Base-by-base conservation (phyloP, 2,797 vertebrate species). In the Sarcophilus harrisii region DNA sequence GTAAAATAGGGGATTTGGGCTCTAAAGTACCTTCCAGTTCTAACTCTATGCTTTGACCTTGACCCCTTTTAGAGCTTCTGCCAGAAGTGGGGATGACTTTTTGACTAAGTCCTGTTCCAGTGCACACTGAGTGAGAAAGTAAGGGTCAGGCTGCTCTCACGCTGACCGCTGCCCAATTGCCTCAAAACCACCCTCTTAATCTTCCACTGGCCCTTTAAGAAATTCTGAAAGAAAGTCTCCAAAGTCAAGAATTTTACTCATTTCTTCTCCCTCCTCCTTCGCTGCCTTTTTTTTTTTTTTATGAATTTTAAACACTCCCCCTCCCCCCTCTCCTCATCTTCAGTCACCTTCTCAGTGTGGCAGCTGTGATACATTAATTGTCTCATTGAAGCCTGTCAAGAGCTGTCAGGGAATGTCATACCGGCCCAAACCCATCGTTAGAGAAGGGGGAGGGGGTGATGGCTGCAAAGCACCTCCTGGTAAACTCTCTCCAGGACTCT, bases 321-420 rank as follows among this genome's bases (percentile, higher is more conserved):
- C 60, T 89, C 55, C 58, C 52, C 29, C 91, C 5, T 11, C 59
- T 4, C 62, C 89, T 57, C 55, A 9, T 57, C 87, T 62, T 58
- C 92, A 24, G 0, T 91, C 58, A 58, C 81, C 94, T 96, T 96
- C 92, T 12, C 55, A 81, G 54, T 10, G 93, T 94, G 55, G 93
- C 95, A 95, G 92, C 94, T 92, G 96, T 28, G 93, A 97, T 94
- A 93, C 96, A 93, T 90, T 93, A 59, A 95, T 96, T 92, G 93
- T 97, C 94, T 97, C 87, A 94, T 94, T 92, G 97, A 98, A 93
- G 92, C 91, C 96, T 90, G 92, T 96, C 95, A 97, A 55, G 95
- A 92, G 54, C 94, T 94, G 92, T 95, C 96, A 94, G 96, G 91
- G 95, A 97, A 58, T 57, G 92, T 93, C 96, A 95, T 81, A 28